These are phyloP conservation scores for Chromobotia macracanthus DNA, from an alignment of 2,797 vertebrate genomes.

Conservation along the genomic window DNA sequence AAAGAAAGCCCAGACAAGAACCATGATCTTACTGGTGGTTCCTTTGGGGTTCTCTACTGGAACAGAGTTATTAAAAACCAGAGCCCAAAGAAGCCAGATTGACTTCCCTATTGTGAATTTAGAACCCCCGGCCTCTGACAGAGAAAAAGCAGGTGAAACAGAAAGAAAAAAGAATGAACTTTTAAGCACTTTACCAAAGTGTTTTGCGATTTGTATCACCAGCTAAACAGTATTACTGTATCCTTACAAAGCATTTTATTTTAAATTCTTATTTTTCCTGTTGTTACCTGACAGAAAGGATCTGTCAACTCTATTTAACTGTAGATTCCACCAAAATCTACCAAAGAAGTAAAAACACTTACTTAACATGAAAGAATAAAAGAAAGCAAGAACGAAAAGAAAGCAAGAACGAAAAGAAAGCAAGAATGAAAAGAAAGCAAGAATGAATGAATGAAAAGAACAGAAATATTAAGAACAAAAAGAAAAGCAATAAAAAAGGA, in stretches of 20 bases:
- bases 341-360: no score
- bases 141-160: neutral
- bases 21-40: conserved; percentile 97
- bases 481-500: no score
- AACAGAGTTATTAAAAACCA: conserved; percentile 96
- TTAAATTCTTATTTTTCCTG: neutral
- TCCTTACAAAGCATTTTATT: no score
- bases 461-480: neutral
- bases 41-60: conserved; percentile 94
- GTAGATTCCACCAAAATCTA: no score
- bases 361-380: no score
- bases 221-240: no score
- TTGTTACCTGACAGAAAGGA: no score
- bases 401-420: neutral
- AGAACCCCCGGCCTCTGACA: conserved; percentile 87
- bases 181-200: no score
- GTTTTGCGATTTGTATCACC: no score
- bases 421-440: no score
- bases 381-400: conserved; percentile 7
- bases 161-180: neutral
- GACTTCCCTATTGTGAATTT: conserved; percentile 95
- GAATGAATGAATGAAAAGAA: no score
- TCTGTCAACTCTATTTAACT: no score
- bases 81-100: conserved; percentile 95
- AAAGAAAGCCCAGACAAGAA: conserved; percentile 96